These are phyloP conservation scores for Sphinx pinastri DNA, from an alignment of 2,888 invertebrate genomes.

Conservation along the genomic window DNA sequence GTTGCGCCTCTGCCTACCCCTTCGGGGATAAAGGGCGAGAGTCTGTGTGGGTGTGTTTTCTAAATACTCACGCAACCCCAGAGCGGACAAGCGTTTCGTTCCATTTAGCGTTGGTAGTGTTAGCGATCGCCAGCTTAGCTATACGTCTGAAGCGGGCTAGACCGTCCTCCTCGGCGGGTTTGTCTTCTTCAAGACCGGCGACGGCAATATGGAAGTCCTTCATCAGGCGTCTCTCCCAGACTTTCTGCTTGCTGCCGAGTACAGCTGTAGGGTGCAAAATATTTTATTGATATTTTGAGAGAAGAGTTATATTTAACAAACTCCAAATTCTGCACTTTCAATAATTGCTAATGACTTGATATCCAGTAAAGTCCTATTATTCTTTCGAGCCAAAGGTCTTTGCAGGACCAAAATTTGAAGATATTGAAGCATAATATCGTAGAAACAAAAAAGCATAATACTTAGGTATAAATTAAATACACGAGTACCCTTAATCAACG, in stretches of 20 bases:
- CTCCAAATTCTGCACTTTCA: too few relatives aligned
- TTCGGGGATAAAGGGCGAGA: too few relatives aligned
- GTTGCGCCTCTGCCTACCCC: too few relatives aligned
- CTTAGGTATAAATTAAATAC: too few relatives aligned
- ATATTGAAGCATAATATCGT: too few relatives aligned
- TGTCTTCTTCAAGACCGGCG: slow-evolving; percentile 84
- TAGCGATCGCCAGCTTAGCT: slow-evolving; percentile 88
- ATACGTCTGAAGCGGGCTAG: slow-evolving; percentile 88
- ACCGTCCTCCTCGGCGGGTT: slow-evolving; percentile 81
- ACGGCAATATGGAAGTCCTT: slow-evolving; percentile 94
- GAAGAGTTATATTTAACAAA: background rate
- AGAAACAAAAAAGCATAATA: too few relatives aligned
- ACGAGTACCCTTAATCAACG: too few relatives aligned
- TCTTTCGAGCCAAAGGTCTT: too few relatives aligned
- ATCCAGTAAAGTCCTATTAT: background rate
- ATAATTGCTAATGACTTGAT: too few relatives aligned
- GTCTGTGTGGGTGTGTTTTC: too few relatives aligned
- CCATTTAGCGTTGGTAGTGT: slow-evolving; percentile 89
- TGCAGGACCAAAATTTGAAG: too few relatives aligned
- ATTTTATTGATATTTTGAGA: background rate
- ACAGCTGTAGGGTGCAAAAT: slow-evolving; percentile 77
- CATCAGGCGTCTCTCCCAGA: slow-evolving; percentile 95
- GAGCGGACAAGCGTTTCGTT: slow-evolving; percentile 86
- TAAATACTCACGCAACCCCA: slow-evolving; percentile 79
- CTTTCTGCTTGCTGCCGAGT: slow-evolving; percentile 90